Evolutionary conservation across 2,113 vertebrate genomes (phyloP), one percentile per base, ranked within the genome.

Genomic region (Felis catus): DNA sequence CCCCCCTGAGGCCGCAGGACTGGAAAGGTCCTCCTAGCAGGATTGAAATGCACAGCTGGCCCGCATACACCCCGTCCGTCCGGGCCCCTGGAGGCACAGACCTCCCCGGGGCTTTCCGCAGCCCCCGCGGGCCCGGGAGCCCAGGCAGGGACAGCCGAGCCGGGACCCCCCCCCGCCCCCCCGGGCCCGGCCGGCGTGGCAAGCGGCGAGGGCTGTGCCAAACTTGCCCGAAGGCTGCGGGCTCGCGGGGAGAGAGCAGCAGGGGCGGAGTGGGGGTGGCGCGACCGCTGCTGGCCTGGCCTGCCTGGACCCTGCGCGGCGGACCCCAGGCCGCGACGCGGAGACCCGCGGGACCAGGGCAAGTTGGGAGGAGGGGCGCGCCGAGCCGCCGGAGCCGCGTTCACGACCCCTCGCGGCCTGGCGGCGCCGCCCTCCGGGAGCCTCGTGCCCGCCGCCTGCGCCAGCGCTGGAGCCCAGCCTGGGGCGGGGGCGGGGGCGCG

Each of bases 361-460:
- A 68, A 74, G 76, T 63, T 76, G 71, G 0, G 51, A 79, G 84
- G 68, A 45, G 33, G 10, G 45, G 16, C 3, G 2, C 19, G 33
- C 12, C 14, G 13, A 10, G 7, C 13, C 1, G 36, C 48, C 41
- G 2, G 27, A 4, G 12, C 33, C 0, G 3, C 2, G 61, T 41
- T 39, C 1, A 25, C 7, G 8, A 53, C 27, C 12, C n/a, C 19
- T 14, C 5, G 23, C 27, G 9, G 58, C 68, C 45, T 2, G 15
- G 85, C 13, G 9, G 65, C 16, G 5, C 29, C 27, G 8, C n/a
- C 8, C 45, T 39, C 10, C 41, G 3, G 1, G 25, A 78, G 4
- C 27, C 39, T 29, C 0, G 16, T 4, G 2, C 10, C 53, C 1
- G 7, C n/a, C 2, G 2, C 25, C 66, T 0, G 58, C 12, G 5